Evolutionary conservation across 2,797 vertebrate genomes (phyloP).

Genomic region (Pristis pectinata): DNA sequence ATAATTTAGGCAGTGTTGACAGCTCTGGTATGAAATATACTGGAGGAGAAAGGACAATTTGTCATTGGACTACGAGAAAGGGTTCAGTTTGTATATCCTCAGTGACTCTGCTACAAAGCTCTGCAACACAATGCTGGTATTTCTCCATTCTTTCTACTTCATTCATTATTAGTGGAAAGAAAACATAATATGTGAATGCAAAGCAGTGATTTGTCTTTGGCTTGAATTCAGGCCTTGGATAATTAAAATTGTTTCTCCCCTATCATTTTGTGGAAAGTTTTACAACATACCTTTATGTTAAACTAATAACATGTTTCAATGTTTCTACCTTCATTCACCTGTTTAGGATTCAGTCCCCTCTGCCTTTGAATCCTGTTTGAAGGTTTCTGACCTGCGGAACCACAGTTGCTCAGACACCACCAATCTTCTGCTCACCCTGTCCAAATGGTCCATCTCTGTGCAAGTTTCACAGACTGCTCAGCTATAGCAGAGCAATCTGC

Average conservation of each 20-base stretch:
- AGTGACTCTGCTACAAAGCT: neutral
- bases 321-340: neutral
- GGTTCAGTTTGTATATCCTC: neutral
- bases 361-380: neutral
- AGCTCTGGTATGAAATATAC: conserved; percentile 11
- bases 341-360: neutral
- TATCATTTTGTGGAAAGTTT: neutral
- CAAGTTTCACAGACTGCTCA: neutral
- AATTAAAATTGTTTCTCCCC: conserved; percentile 13
- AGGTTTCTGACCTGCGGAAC: neutral
- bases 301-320: neutral
- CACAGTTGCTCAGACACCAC: neutral
- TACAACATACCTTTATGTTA: no score
- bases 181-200: neutral
- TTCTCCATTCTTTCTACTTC: neutral
- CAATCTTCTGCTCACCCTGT: neutral
- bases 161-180: conserved; percentile 10
- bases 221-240: neutral
- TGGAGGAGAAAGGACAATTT: conserved; percentile 20
- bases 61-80: neutral
- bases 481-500: neutral
- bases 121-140: neutral
- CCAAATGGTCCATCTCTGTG: neutral
- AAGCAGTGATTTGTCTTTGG: neutral
- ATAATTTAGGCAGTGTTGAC: conserved; percentile 8